Conservation (phyloP, 2,113 vertebrate species). For the Mustela nigripes region DNA sequence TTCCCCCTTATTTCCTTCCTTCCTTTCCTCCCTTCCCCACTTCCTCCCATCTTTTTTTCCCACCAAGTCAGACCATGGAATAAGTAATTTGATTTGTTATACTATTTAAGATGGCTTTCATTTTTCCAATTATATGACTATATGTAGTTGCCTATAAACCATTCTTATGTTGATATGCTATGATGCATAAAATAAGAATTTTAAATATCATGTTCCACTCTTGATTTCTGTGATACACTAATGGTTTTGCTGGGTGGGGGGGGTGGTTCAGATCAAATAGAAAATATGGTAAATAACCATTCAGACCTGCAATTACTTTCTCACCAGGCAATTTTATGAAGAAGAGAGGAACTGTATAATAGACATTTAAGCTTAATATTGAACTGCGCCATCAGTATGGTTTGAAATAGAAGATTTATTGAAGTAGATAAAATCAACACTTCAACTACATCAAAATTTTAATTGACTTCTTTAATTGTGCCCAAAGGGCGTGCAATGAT, state of each 20-base stretch:
- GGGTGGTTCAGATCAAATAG: not conserved
- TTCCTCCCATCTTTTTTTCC: not conserved
- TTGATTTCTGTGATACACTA: conserved; percentile 5
- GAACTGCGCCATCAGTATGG: not conserved
- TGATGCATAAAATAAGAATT: conserved; percentile 41
- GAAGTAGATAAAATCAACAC: conserved; percentile 36
- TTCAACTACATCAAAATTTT: conserved; percentile 42
- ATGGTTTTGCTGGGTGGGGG: not conserved
- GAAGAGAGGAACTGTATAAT: not conserved
- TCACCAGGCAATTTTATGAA: not conserved
- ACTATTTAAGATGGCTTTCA: not conserved
- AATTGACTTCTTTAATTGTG: conserved; percentile 65
- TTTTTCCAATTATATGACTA: not conserved
- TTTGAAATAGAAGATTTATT: conserved; percentile 14
- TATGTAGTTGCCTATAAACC: not conserved
- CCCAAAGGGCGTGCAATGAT: conserved; percentile 27
- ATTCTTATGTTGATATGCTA: not conserved
- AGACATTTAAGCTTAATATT: not conserved
- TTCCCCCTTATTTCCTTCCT: not conserved
- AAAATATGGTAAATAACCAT: not conserved
- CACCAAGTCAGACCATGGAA: not conserved
- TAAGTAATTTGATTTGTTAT: not conserved
- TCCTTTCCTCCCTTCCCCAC: no score
- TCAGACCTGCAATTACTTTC: not conserved
- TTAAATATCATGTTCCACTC: not conserved